Base-by-base conservation (phyloP, 2,113 vertebrate species). In the Nycticebus coucang region DNA sequence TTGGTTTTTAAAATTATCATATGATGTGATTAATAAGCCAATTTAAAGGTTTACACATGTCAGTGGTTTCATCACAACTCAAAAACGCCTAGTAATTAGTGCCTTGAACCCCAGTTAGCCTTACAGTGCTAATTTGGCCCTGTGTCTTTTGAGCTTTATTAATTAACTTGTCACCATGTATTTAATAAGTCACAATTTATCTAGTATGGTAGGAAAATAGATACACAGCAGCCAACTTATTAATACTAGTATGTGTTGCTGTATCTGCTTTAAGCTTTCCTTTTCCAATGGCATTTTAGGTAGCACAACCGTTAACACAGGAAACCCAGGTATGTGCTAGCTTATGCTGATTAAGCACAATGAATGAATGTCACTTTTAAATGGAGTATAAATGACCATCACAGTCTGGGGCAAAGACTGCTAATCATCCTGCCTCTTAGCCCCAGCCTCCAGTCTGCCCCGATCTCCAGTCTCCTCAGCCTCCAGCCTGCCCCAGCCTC, bases 121-220 rank as follows among this genome's bases (percentile, higher is more conserved):
- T 95, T 97, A 62, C 5, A 95, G 82, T 89, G 53, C 69, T 97
- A 96, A 96, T 94, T 96, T 97, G 17, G 83, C 15, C 94, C 75
- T 33, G 2, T 87, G 41, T 94, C 74, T 66, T 75, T 13, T 89
- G n/a, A 96, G 90, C 37, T 85, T 97, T 69, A 84, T 66, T 97
- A 94, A 95, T 97, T 97, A 94, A 94, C 50, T 84, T 60, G 86
- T 64, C 41, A 96, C 50, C n/a, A 45, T 69, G 55, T n/a, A 87
- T 91, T 97, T 96, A 97, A 95, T 89, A 94, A 95, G 74, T 64
- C 35, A 62, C 74, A 95, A 91, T 95, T 95, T 33, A 92, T 95
- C 84, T 96, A 87, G 75, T 96, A 87, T 78, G 17, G 0, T 93
- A 90, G 66, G 71, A 22, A 97, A 97, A 97, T 77, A 45, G 95